phyloP scores from a whole-genome alignment of 1,140 invertebrate species.

The Drosophila funebris region DNA sequence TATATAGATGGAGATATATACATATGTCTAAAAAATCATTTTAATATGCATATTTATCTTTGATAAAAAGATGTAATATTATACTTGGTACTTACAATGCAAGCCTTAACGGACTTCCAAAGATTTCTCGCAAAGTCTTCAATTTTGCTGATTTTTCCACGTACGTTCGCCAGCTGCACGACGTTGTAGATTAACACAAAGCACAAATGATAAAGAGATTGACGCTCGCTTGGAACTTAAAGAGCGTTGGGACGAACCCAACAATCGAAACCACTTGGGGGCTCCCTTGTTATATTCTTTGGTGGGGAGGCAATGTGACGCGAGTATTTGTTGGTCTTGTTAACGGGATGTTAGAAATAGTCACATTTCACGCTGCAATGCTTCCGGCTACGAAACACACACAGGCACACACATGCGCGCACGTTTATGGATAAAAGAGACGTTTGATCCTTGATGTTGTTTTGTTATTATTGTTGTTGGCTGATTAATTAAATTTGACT shows the following conservation, averaged over 20 bases:
- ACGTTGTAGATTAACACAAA: slow-evolving; percentile 35
- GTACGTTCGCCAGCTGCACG: slow-evolving; percentile 79
- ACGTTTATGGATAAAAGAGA: neutral
- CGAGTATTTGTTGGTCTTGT: slow-evolving; percentile 23
- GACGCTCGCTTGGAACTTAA: neutral
- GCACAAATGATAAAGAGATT: slow-evolving; percentile 11
- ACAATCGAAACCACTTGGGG: slow-evolving; percentile 34
- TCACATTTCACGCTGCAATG: slow-evolving; percentile 59
- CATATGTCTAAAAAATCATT: neutral
- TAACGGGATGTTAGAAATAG: slow-evolving; percentile 24
- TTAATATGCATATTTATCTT: neutral
- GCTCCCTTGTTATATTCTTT: slow-evolving; percentile 1
- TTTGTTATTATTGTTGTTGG: slow-evolving; percentile 5
- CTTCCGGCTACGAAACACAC: slow-evolving; percentile 24
- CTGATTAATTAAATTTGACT: slow-evolving; percentile 28
- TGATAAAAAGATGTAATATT: neutral
- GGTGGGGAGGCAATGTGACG: neutral
- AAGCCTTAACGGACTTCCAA: slow-evolving; percentile 84
- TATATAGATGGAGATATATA: too few species aligned
- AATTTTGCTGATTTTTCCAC: slow-evolving; percentile 83
- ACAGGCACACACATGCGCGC: slow-evolving; percentile 15
- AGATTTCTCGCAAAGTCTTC: slow-evolving; percentile 83
- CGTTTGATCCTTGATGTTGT: slow-evolving; percentile 2
- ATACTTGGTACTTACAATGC: slow-evolving; percentile 77
- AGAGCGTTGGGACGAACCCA: neutral